Evolutionary conservation across 2,888 invertebrate genomes (phyloP), one percentile per base, ranked within the genome.

Genomic region (Erebia aethiops): DNA sequence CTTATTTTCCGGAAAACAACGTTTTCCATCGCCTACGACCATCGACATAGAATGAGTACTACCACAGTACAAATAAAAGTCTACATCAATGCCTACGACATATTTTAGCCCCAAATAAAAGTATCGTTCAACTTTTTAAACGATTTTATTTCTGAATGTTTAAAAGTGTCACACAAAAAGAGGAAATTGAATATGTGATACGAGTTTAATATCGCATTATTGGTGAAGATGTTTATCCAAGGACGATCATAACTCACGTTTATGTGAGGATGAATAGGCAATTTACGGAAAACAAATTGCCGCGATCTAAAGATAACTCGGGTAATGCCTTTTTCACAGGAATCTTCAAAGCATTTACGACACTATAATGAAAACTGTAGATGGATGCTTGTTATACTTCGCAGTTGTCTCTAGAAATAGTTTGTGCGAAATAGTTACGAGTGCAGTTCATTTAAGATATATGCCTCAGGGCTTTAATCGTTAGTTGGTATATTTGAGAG

Each of bases 261-360:
- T 86, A 85, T 86, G 82, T 81, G 80, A 79, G 83, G 84, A 88
- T 86, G 84, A 88, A 89, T 87, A 83, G 89, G 86, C 89, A 88
- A 89, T 90, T 89, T 88, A 79, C 80, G 81, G 82, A 77, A 81
- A 87, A 88, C 84, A 82, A 85, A 89, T 88, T 83, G 86, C 86
- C 76, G 71, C 79, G 86, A 87, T 88, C 82, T 82, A 80, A 77
- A 84, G 86, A 88, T 89, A 88, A 81, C 78, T 78, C 76, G 74
- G 79, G 71, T 63, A 67, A 73, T 67, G 67, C 67, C 71, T 70
- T 63, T 73, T 71, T 49, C 68, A 54, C 52, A 18, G 61, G 69
- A 63, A 62, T 66, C 65, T 62, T 58, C 49, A 54, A 66, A 71
- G 52, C 54, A 67, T 73, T 70, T 70, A 69, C 43, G 60, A 60